Evolutionary conservation across 2,797 vertebrate genomes (phyloP).

Genomic region (Erethizon dorsatum): DNA sequence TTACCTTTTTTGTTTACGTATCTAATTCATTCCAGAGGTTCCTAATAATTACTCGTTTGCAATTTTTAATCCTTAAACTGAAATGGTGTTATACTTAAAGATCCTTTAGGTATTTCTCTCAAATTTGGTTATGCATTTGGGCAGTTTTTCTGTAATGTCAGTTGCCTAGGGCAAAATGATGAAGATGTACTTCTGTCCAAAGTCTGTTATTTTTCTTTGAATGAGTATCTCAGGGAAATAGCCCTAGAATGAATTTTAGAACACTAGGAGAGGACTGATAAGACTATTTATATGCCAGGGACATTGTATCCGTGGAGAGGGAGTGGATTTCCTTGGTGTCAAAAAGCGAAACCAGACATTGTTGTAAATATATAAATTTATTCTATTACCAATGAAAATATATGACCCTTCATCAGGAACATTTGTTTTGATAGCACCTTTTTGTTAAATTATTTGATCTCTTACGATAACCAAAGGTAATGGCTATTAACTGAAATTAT

Average conservation of each 20-base stretch:
- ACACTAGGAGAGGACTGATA: background rate
- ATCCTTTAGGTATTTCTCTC: background rate
- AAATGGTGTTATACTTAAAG: background rate
- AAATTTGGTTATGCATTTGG: conserved; percentile 40
- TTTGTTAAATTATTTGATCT: conserved; percentile 49
- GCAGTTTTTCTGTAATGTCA: conserved; percentile 33
- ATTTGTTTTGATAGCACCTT: conserved; percentile 55
- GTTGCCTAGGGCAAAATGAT: background rate
- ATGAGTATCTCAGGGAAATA: conserved; percentile 28
- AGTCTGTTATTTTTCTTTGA: conserved; percentile 46
- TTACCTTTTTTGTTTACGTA: background rate
- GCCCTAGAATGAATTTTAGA: background rate
- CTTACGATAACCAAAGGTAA: conserved; percentile 22
- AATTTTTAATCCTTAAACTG: conserved; percentile 40
- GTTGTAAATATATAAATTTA: conserved; percentile 28
- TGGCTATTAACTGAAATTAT: conserved; percentile 8
- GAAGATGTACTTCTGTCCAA: background rate
- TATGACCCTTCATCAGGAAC: background rate
- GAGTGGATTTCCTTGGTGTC: background rate
- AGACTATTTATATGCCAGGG: conserved; percentile 4
- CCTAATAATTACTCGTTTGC: background rate
- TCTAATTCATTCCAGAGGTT: background rate
- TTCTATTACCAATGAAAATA: background rate
- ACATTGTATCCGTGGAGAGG: background rate
- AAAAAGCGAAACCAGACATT: conserved; percentile 18